Conservation (phyloP, 2,113 vertebrate genomes). For the Riparia riparia region DNA sequence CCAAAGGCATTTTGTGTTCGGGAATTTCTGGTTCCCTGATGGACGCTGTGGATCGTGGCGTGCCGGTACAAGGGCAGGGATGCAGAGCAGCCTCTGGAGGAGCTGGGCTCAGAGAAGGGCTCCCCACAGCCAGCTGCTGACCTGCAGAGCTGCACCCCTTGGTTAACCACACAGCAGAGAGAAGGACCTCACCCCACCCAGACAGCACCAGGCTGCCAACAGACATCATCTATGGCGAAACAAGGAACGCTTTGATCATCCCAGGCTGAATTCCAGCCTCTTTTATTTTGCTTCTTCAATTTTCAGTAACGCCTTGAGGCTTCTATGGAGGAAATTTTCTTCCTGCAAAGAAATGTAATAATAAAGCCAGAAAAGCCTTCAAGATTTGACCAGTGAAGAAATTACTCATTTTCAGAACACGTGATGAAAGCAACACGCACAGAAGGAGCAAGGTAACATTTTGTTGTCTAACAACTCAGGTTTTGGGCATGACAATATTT, state of each 20-base stretch:
- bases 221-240: background rate
- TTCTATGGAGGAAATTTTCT: background rate
- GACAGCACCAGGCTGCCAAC: background rate
- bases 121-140: background rate
- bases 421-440: background rate
- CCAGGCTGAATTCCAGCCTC: background rate
- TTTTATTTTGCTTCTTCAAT: background rate
- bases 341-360: background rate
- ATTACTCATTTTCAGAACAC: background rate
- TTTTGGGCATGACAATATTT: background rate
- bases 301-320: background rate
- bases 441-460: background rate
- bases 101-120: background rate
- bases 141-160: background rate
- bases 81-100: background rate
- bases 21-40: background rate
- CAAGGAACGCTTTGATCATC: background rate
- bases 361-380: background rate
- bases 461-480: background rate
- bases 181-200: background rate
- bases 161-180: background rate
- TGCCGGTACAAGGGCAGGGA: fast-evolving
- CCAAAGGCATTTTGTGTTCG: background rate
- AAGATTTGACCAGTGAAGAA: background rate
- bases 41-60: fast-evolving